phyloP scores from a whole-genome alignment of 2,113 vertebrate genomes.

The Cichladusa arquata region DNA sequence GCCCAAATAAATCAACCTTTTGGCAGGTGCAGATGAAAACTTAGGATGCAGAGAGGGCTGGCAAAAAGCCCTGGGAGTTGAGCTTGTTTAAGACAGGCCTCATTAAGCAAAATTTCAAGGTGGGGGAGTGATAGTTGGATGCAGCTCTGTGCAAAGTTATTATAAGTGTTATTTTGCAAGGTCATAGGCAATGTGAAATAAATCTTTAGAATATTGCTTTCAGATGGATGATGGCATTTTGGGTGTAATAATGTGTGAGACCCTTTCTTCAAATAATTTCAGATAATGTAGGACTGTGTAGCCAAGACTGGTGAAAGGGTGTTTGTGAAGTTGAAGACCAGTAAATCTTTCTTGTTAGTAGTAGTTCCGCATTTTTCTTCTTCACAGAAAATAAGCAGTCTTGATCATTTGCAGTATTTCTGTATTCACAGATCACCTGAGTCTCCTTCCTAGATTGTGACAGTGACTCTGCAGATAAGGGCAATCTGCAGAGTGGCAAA shows the following conservation, averaged over 20 bases:
- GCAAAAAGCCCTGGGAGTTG: background rate
- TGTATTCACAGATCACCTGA: background rate
- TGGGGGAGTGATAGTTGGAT: background rate
- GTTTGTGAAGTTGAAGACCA: background rate
- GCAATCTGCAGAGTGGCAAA: background rate
- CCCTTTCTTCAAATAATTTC: background rate
- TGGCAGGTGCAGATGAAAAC: background rate
- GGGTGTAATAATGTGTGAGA: background rate
- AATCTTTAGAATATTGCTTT: background rate
- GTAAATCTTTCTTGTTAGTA: background rate
- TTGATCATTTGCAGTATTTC: background rate
- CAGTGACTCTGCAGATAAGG: background rate
- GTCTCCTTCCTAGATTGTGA: background rate
- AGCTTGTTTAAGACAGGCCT: background rate
- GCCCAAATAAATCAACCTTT: background rate
- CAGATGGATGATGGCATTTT: background rate
- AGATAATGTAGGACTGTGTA: background rate
- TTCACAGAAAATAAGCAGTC: background rate
- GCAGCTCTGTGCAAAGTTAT: background rate
- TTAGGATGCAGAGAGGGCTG: background rate
- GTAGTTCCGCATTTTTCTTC: background rate
- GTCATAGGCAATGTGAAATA: background rate
- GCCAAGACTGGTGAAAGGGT: background rate
- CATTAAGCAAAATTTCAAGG: conserved; percentile 30
- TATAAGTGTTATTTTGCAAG: background rate